phyloP scores from a whole-genome alignment of 2,888 invertebrate species.

The Erebia aethiops region DNA sequence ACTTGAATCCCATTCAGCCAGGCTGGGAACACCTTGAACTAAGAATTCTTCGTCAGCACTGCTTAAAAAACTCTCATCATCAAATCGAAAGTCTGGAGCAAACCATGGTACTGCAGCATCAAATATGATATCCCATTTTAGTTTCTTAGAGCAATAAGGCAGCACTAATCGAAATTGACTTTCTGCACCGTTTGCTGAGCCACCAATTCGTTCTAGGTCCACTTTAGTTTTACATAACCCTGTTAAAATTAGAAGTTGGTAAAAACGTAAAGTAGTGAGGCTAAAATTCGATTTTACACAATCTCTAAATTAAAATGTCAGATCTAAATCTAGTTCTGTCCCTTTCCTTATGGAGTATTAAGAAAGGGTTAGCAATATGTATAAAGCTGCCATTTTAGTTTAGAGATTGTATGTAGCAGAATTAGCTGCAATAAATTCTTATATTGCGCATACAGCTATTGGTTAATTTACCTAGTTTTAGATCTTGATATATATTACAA shows the following conservation, averaged over 20 bases:
- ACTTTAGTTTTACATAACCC: conserved; percentile 76
- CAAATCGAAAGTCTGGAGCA: conserved; percentile 89
- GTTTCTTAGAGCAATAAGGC: conserved; percentile 86
- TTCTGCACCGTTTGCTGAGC: conserved; percentile 59
- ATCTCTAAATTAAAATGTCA: too few species aligned
- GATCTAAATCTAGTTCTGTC: too few species aligned
- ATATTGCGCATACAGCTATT: too few species aligned
- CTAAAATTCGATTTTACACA: too few species aligned
- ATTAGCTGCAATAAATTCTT: too few species aligned
- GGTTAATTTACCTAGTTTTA: conserved; percentile 64
- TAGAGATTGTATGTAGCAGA: too few species aligned
- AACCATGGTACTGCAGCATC: conserved; percentile 84
- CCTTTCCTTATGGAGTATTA: too few species aligned
- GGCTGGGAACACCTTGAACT: conserved; percentile 80
- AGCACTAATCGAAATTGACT: conserved; percentile 85
- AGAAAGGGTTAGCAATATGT: too few species aligned
- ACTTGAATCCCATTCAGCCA: conserved; percentile 85
- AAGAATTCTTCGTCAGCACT: conserved; percentile 82
- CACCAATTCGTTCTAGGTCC: conserved; percentile 70
- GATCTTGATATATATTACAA: conserved; percentile 70
- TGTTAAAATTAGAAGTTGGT: conserved; percentile 40
- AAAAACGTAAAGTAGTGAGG: background rate
- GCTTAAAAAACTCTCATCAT: conserved; percentile 85
- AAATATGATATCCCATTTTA: conserved; percentile 88
- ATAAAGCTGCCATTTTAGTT: too few species aligned